Evolutionary conservation across 2,888 invertebrate species (phyloP), one percentile per base, ranked within the genome.

Genomic region (Ligdia adustata): DNA sequence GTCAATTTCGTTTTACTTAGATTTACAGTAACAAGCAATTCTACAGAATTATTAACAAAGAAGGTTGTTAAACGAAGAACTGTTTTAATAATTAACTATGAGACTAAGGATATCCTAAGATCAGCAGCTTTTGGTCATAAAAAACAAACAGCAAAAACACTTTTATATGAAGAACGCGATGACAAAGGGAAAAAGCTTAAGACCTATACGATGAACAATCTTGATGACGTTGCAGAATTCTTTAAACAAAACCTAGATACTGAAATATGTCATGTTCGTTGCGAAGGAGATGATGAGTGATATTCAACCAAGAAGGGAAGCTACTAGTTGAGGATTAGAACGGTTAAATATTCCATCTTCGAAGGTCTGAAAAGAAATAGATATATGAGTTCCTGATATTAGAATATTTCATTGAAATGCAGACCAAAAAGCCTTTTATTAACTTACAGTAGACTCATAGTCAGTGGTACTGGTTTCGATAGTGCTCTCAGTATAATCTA

Each of bases 131-230:
- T 16, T 16, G 16, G 16, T 16, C 5, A n/a, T 16, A 16, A 16
- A 4, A 16, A 16, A 16, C 16, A 16, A 16, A 16, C 16, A 16
- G 16, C 16, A 16, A 4, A 16, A 16, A 16, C 5, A 16, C 16
- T 84, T 35, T 38, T 72, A 3, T 84, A 82, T 34, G 55, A 71
- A 40, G 82, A 83, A 48, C 73, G 60, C 26, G 68, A 69, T 26
- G 51, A 60, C 0, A 41, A 69, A 15, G 73, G 70, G 1, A 48
- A 56, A 0, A 45, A 55, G n/a, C 0, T 72, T 2, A 69, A 64
- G 20, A 50, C 61, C 18, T 64, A 57, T 31, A 56, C 54, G 46
- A 82, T 84, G 79, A 60, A 65, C 5, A 73, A 57, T 38, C 57
- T 83, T 0, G 58, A 61, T 3, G 81, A 82, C 18, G 84, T 84